Base-by-base conservation (phyloP, 2,797 vertebrate species). In the Melanogrammus aeglefinus region DNA sequence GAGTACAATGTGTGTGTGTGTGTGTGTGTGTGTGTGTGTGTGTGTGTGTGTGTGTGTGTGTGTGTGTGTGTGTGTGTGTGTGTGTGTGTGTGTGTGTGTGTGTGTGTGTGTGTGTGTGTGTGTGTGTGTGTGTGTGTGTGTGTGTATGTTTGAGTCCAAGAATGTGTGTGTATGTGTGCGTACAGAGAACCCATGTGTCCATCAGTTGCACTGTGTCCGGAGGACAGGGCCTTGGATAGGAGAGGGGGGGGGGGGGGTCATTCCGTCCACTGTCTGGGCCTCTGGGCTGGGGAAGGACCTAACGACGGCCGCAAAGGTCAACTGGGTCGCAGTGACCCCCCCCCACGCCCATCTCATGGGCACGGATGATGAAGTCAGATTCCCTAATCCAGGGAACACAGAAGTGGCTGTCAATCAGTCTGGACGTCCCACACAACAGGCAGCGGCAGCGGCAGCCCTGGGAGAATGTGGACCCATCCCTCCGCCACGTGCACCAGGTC, bases 331-430 rank as follows among this genome's bases (percentile, higher is more conserved):
- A 78, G 87, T 93, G 91, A 94, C 85, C 81, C 78, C 92, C 92
- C 92, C 63, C 93, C 85, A 80, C 78, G 91, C 92, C 92, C n/a
- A 91, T 91, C 89, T 86, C 75, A 70, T 76, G 90, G 90, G 85
- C 83, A 35, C 73, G 27, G 89, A 90, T 95, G 94, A 95, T 95
- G 94, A 95, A 93, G 95, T 95, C 94, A 95, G 94, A 95, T 94
- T 95, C 84, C 75, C 88, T 95, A 94, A 95, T 93, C 90, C 78
- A 4, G 2, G 83, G 92, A 94, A 94, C n/a, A 94, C 93, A 94
- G 93, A 93, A 92, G 93, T 90, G 88, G 63, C 89, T 90, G 93
- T 91, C 93, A 92, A 90, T 94, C 92, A 94, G 77, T 80, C 82
- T 8, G 82, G 79, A 87, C 89, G 70, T 90, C 89, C 88, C 76